Percentiles rank a stretch among this genome's conserved stretches.
These are phyloP conservation scores for Pholis gunnellus DNA, from an alignment of 2,113 vertebrate species.

Conservation along the genomic window DNA sequence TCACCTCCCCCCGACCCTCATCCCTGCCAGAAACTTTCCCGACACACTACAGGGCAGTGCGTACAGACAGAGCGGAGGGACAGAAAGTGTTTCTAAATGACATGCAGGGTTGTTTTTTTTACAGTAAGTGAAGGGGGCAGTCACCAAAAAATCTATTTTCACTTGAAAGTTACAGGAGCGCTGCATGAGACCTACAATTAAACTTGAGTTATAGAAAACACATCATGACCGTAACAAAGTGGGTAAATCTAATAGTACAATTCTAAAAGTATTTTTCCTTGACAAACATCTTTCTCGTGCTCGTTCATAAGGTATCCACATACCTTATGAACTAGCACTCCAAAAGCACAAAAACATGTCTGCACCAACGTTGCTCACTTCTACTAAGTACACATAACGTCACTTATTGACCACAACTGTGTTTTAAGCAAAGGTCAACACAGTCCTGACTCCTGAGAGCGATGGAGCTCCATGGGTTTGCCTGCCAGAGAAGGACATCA, in stretches of 20 bases:
- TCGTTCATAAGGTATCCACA: background rate
- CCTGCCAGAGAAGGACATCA: slow-evolving; percentile 34
- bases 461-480: slow-evolving; percentile 11
- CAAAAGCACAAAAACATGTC: background rate
- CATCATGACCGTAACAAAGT: background rate
- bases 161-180: slow-evolving; percentile 5
- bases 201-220: background rate
- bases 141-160: slow-evolving; percentile 26
- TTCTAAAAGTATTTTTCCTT: background rate
- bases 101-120: slow-evolving; percentile 31
- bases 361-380: background rate
- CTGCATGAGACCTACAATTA: slow-evolving; percentile 7
- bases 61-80: slow-evolving; percentile 24
- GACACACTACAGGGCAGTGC: slow-evolving; percentile 55
- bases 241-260: background rate
- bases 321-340: background rate
- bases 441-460: slow-evolving; percentile 25
- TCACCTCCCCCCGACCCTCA: slow-evolving; percentile 56
- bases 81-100: slow-evolving; percentile 24
- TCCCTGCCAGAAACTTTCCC: slow-evolving; percentile 73
- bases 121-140: slow-evolving; percentile 1
- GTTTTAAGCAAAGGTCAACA: slow-evolving; percentile 42
- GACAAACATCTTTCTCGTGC: background rate
- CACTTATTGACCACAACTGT: slow-evolving; percentile 32
- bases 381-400: slow-evolving; percentile 8